These are phyloP conservation scores for Pardosa pseudoannulata DNA, from an alignment of 2,888 invertebrate species.

Conservation along the genomic window DNA sequence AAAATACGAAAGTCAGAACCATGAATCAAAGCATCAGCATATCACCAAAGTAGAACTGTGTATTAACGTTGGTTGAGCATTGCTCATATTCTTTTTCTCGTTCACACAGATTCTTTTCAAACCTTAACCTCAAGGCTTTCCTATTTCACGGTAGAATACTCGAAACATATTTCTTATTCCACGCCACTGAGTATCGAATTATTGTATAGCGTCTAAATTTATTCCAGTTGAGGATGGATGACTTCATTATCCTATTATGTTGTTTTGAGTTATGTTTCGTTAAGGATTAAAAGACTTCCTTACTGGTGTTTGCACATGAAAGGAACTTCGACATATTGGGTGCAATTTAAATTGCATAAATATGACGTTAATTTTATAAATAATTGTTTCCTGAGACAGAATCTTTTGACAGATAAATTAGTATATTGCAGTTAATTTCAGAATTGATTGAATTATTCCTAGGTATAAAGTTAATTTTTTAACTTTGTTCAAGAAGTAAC, in stretches of 20 bases:
- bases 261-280: conserved; percentile 49
- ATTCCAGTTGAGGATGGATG: conserved; percentile 24
- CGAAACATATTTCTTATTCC: conserved; percentile 65
- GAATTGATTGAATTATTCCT: too few relatives aligned
- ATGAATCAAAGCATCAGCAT: not conserved
- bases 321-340: conserved; percentile 21
- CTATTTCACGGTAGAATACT: conserved; percentile 54
- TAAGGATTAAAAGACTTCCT: conserved; percentile 25
- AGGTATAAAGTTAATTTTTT: too few relatives aligned
- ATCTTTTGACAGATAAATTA: too few relatives aligned
- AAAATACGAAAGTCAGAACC: too few relatives aligned
- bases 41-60: not conserved
- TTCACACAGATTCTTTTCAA: conserved; percentile 24
- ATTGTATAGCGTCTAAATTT: conserved; percentile 41
- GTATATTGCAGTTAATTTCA: too few relatives aligned
- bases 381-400: too few relatives aligned
- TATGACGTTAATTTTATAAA: too few relatives aligned
- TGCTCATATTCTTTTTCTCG: conserved; percentile 15
- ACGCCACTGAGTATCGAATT: conserved; percentile 55
- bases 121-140: conserved; percentile 12
- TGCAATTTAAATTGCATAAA: too few relatives aligned
- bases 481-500: too few relatives aligned
- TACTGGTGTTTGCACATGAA: conserved; percentile 21
- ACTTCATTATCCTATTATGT: conserved; percentile 63
- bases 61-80: not conserved